These are phyloP conservation scores for Ypsolopha scabrella DNA, from an alignment of 2,888 invertebrate genomes.

Conservation along the genomic window DNA sequence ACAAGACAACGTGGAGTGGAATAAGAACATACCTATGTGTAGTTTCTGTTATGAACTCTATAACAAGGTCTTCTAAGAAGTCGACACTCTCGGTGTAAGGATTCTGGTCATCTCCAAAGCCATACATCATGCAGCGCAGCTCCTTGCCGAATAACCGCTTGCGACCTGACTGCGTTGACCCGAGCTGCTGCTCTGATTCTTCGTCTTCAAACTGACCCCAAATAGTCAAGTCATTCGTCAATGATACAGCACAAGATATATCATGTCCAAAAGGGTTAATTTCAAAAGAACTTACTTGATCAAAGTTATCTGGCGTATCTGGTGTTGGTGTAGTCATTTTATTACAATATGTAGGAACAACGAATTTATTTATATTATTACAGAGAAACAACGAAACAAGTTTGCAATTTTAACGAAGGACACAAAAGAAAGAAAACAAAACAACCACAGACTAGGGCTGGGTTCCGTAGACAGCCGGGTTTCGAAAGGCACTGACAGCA, in stretches of 20 bases:
- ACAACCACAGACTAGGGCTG: too few species aligned
- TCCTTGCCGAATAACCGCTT: conserved; percentile 93
- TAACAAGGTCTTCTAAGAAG: conserved; percentile 95
- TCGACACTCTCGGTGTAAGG: conserved; percentile 99
- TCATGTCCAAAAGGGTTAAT: too few species aligned
- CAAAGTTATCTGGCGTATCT: conserved; percentile 48
- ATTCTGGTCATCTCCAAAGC: conserved; percentile 99
- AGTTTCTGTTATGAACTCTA: conserved; percentile 97
- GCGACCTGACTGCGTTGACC: conserved; percentile 76
- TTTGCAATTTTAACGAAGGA: too few species aligned
- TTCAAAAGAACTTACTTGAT: conserved; percentile 32
- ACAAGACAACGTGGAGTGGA: neutral
- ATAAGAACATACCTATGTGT: conserved; percentile 74
- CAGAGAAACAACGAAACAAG: neutral
- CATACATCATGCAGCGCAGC: conserved; percentile 98
- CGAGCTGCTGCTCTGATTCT: conserved; percentile 77
- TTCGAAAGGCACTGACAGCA: neutral
- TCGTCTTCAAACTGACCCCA: conserved; percentile 73
- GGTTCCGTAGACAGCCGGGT: too few species aligned
- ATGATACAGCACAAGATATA: too few species aligned
- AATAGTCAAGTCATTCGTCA: neutral
- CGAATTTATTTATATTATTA: neutral
- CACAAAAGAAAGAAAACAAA: too few species aligned
- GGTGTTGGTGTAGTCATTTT: conserved; percentile 41
- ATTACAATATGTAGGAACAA: neutral